Evolutionary conservation across 2,113 vertebrate genomes (phyloP), one percentile per base, ranked within the genome.

Genomic region (Synodontis membranacea): DNA sequence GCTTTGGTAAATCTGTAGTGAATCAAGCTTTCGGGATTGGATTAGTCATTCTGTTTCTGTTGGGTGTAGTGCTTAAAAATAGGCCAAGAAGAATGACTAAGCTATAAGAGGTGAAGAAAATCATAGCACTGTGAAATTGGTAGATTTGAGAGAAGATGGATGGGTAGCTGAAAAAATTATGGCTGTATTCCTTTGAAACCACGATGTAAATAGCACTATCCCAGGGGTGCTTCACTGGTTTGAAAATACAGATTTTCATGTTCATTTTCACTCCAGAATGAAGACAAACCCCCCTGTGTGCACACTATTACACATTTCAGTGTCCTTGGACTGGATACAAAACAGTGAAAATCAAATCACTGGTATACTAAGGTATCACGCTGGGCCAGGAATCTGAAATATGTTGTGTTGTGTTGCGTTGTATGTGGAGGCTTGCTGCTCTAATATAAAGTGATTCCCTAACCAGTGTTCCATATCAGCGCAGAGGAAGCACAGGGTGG

Each of bases 301-400:
- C 60, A 86, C 83, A 87, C 88, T 75, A 86, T 88, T 91, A 87
- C 52, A 80, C 68, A 78, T 80, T 48, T 62, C 28, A 48, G 44
- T 83, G 84, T 70, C 86, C 28, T 62, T 80, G 50, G 19, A 81
- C 21, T 54, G 28, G 28, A 89, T 80, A 85, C 62, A 80, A 83
- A 87, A 78, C n/a, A n/a, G 66, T 50, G 37, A 80, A 46, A 66
- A 46, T 78, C 25, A 66, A 90, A 84, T 68, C 10, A 62, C 50
- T 76, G 62, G 78, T 66, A 58, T 70, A 19, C 39, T 44, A 48
- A 46, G 34, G 56, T 75, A 64, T 52, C 60, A 66, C 68, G 52
- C 76, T 72, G 72, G 72, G 50, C 60, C 56, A 28, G 56, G 60
- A 80, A 44, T 54, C 46, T 68, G 39, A 86, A 76, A 78, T 58